Percentiles rank a stretch among this genome's conserved stretches.
These are phyloP conservation scores for Acromyrmex heyeri DNA, from an alignment of 1,140 invertebrate species.

Conservation along the genomic window DNA sequence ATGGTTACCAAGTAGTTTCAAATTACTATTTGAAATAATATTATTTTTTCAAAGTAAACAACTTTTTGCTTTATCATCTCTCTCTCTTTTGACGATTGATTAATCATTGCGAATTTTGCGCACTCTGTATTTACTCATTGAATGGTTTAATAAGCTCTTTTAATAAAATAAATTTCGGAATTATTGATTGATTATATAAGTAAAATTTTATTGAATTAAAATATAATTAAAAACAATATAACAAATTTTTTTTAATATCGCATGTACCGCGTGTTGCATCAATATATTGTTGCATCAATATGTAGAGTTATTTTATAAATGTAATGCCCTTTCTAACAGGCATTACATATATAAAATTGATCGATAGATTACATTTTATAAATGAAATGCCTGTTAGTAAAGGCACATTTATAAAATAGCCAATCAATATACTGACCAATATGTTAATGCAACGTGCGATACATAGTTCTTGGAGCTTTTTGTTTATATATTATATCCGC, in stretches of 20 bases:
- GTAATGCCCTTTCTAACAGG: too few relatives aligned
- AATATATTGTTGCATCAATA: background rate
- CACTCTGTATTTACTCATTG: background rate
- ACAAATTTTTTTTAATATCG: background rate
- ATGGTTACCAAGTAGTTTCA: background rate
- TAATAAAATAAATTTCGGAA: background rate
- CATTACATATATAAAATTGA: too few relatives aligned
- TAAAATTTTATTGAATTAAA: background rate
- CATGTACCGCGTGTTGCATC: too few relatives aligned
- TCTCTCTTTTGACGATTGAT: background rate
- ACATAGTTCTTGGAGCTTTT: too few relatives aligned
- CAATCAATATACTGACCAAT: too few relatives aligned
- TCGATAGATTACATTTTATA: too few relatives aligned
- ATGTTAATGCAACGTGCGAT: too few relatives aligned
- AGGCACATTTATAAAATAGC: too few relatives aligned
- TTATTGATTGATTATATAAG: background rate
- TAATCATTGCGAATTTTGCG: conserved; percentile 4
- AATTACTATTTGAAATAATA: conserved; percentile 11
- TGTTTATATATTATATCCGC: too few relatives aligned
- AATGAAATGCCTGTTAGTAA: too few relatives aligned
- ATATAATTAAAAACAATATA: background rate
- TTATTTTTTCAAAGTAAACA: conserved; percentile 31
- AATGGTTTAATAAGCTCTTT: background rate
- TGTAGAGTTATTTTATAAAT: too few relatives aligned
- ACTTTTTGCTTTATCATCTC: background rate